phyloP scores from a whole-genome alignment of 2,888 invertebrate species.

The Sipunculus nudus region DNA sequence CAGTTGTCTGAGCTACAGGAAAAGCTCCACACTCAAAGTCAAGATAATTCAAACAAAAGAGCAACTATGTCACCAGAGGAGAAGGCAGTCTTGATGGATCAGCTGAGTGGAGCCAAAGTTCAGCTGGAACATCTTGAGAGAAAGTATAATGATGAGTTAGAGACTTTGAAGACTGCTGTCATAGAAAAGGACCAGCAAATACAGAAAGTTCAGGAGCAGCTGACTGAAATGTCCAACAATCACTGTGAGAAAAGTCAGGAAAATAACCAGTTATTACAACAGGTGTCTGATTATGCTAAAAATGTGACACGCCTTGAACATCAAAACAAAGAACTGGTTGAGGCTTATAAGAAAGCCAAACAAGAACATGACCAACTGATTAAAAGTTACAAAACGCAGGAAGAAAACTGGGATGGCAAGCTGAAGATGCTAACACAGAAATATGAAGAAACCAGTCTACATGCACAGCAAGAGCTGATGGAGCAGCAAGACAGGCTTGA shows the following conservation, averaged over 20 bases:
- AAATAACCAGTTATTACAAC: too few species aligned
- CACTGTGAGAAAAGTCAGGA: neutral
- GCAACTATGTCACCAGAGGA: neutral
- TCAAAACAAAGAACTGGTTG: slow-evolving; percentile 13
- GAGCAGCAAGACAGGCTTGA: slow-evolving; percentile 31
- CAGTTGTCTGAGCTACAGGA: neutral
- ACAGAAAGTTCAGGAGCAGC: neutral
- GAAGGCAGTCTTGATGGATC: neutral
- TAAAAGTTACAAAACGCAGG: slow-evolving; percentile 38
- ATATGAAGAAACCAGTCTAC: neutral
- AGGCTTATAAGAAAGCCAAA: slow-evolving; percentile 31
- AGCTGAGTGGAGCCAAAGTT: neutral
- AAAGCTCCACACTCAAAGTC: neutral
- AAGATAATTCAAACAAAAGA: neutral
- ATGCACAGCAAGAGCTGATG: slow-evolving; percentile 8
- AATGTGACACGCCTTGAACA: neutral
- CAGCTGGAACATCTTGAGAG: neutral
- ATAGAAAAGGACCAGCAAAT: neutral
- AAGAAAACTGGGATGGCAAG: slow-evolving; percentile 3
- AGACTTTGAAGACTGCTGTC: slow-evolving; percentile 1
- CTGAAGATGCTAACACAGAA: neutral
- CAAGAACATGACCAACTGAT: slow-evolving; percentile 42
- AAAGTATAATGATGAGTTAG: neutral
- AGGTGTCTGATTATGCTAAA: neutral
- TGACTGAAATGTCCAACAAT: neutral